Base-by-base conservation (phyloP, 2,888 invertebrate genomes). In the Stramonita haemastoma region DNA sequence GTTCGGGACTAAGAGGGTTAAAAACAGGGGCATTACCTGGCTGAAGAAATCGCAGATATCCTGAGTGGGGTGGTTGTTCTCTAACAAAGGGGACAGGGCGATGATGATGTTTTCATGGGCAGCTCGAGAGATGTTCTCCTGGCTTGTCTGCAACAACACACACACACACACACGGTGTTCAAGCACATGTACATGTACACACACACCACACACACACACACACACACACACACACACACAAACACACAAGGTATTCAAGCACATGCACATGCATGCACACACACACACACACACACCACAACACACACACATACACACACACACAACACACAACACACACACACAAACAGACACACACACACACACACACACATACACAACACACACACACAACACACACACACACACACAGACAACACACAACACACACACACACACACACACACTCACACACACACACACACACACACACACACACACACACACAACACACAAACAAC, bases 11-110 rank as follows among this genome's bases (percentile, higher is more conserved):
- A n/a, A n/a, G n/a, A n/a, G n/a, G n/a, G n/a, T n/a, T n/a, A 46
- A 46, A 46, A 46, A 46, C 8, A 46, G 46, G 46, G 46, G 8
- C 46, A 93, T 93, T 92, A 96, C 96, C 95, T 95, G 95, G 92
- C 96, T 96, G 93, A 97, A 97, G 92, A 97, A 97, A 79, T 96
- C 97, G 93, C 97, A 97, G 90, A 97, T 96, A 93, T 97, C 96
- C 57, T 97, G 96, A 11, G 97, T 97, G n/a, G 96, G 97, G 92
- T 97, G 97, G 73, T 97, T 96, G 95, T 97, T 96, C 94, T 98
- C 98, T 91, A 98, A 96, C 92, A 98, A 96, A 1, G 97, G 97
- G n/a, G 97, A 96, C 95, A 97, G 96, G 87, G 96, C 95, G 66
- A 96, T 95, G 83, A 96, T 96, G 87, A 96, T 95, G 91, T 96